Evolutionary conservation across 2,888 invertebrate species (phyloP), one percentile per base, ranked within the genome.

Genomic region (Ormyrus labotus): DNA sequence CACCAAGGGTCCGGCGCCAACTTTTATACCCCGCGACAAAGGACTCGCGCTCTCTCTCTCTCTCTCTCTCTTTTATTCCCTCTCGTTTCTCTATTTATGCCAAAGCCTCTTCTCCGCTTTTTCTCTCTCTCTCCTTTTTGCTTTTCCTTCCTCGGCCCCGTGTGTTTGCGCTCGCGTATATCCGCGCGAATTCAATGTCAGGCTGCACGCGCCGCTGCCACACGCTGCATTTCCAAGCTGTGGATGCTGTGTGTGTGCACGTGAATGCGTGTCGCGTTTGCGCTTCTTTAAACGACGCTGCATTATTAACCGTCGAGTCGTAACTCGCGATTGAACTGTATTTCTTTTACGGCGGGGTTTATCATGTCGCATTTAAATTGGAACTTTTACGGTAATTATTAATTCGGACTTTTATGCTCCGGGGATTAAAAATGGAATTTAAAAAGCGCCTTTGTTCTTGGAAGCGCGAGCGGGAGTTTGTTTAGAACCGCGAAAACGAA

Each of bases 1-100:
- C 63, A 71, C 57, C 76, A 78, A 60, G 76, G 60, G 71, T 81
- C 77, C 81, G 69, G 83, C 69, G 71, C 63, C 60, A 71, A 78
- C 80, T 65, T 34, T 34, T 34, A 50, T 10, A 65, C 6, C 19
- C 7, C 48, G 10, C 53, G 67, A 82, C 73, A 80, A 80, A 81
- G 69, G 80, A 81, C 78, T 75, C 48, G 73, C 63, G 47, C 72
- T 13, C 13, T 13, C 13, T 13, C 72, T 80, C 72, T 13, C 13
- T 13, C 13, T 13, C 72, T 80, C 58, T 75, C 58, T 70, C 75
- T 80, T 77, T 71, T 70, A 78, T 71, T 78, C 57, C 64, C 70
- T 51, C 77, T 51, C 71, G 64, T 78, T 65, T 65, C 77, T 78
- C 64, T 78, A 78, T 77, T 78, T 78, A 71, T 67, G 53, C 57